Evolutionary conservation across 2,113 vertebrate species (phyloP).

Genomic region (Pollachius pollachius): DNA sequence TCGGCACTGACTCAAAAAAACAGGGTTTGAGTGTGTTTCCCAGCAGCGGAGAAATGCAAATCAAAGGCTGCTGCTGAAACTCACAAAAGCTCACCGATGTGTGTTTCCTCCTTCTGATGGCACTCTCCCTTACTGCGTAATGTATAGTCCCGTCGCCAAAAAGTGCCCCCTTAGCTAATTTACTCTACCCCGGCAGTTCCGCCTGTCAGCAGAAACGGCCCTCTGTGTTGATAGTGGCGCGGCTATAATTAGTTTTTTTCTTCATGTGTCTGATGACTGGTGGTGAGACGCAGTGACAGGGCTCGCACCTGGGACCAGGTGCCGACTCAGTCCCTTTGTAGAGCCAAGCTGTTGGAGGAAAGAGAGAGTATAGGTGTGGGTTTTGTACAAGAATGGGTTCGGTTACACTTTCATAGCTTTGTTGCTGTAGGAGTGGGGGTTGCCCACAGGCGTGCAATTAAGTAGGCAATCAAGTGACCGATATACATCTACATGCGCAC

Average conservation of each 20-base stretch:
- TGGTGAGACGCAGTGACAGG: slow-evolving; percentile 39
- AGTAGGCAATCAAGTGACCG: too few species aligned
- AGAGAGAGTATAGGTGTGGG: too few species aligned
- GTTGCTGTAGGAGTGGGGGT: slow-evolving; percentile 1
- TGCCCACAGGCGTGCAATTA: background rate
- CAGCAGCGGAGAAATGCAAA: too few species aligned
- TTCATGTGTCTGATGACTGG: slow-evolving; percentile 48
- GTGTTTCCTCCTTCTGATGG: too few species aligned
- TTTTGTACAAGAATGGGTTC: slow-evolving; percentile 4
- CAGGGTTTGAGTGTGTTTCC: too few species aligned
- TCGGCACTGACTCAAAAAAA: too few species aligned
- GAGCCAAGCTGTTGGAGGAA: too few species aligned
- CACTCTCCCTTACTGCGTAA: too few species aligned
- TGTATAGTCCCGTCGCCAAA: slow-evolving; percentile 19
- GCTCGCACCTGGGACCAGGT: slow-evolving; percentile 29
- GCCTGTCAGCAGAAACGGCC: slow-evolving; percentile 51
- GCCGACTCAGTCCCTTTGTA: slow-evolving; percentile 23
- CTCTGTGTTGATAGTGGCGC: slow-evolving; percentile 6
- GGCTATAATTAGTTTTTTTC: slow-evolving; percentile 50
- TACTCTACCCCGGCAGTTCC: slow-evolving; percentile 24
- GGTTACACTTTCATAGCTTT: background rate
- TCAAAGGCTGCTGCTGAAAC: too few species aligned
- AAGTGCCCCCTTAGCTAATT: slow-evolving; percentile 46
- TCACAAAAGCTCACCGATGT: too few species aligned
- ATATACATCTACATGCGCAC: background rate